Percentiles rank a stretch among this genome's conserved stretches.
phyloP scores from a whole-genome alignment of 2,888 invertebrate genomes.

The Eilema sororculum region DNA sequence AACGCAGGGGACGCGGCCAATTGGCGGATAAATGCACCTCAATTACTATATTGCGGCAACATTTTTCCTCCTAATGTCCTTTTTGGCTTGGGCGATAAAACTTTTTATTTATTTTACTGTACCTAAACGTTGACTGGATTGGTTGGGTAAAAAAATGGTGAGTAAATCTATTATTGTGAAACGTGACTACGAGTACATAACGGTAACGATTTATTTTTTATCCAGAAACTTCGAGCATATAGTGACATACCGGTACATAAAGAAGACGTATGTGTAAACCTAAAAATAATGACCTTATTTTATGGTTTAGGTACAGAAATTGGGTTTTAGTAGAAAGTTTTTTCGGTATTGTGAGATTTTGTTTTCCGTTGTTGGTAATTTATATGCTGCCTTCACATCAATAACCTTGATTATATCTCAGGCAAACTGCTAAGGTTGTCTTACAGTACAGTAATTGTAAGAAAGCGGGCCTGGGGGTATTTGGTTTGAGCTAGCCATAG shows the following conservation, averaged over 20 bases:
- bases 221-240: conserved; percentile 9
- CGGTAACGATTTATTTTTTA: neutral
- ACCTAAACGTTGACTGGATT: conserved; percentile 36
- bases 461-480: too few relatives aligned
- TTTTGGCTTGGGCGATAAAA: conserved; percentile 61
- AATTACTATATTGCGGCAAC: conserved; percentile 81
- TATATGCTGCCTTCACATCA: neutral
- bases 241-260: conserved; percentile 9
- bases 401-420: neutral
- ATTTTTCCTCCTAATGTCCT: conserved; percentile 77
- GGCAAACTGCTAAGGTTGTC: neutral
- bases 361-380: neutral
- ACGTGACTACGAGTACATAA: neutral
- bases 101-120: conserved; percentile 54
- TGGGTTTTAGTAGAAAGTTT: neutral
- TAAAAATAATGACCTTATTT: neutral
- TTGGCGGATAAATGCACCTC: conserved; percentile 84
- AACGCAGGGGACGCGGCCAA: conserved; percentile 82
- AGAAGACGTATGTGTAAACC: neutral
- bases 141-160: conserved; percentile 17
- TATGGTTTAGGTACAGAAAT: neutral
- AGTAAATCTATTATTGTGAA: conserved; percentile 25
- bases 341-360: neutral
- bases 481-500: too few relatives aligned
- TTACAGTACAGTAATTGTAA: neutral